Base-by-base conservation (phyloP, 1,140 invertebrate species). In the Chionoecetes opilio region DNA sequence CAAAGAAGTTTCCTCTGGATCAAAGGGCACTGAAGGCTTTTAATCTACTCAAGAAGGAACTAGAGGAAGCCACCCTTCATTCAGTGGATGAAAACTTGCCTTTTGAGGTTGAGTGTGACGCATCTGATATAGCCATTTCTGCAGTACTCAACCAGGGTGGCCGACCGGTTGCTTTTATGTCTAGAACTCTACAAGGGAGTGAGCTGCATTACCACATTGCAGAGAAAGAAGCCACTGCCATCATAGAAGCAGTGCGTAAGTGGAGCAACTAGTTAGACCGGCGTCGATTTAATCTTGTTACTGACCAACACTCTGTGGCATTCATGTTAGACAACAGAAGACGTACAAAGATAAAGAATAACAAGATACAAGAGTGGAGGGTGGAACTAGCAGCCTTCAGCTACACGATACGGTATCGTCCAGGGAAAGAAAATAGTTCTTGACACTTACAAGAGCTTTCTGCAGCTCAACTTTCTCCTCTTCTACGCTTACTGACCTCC, bases 141-240 rank as follows among this genome's bases (percentile, higher is more conserved):
- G 95, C 93, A 85, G 96, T 87, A 5, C 38, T 96, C 3, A 96
- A 90, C 85, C 94, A 96, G 91, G 92, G 84, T 93, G 86, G 90
- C 9, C 82, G 82, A 26, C 94, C 95, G 29, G 87, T 96, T 37
- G 95, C 95, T 8, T 95, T 96, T 29, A 92, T 95, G 53, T 95
- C 92, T 3, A 84, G 89, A 91, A 93, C 95, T 5, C 41, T 96
- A 34, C 95, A 93, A 9, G 75, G 17, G 26, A 85, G 82, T 88
- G 95, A 96, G 46, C 31, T 91, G 8, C 89, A 84, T 63, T 91
- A 84, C 32, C 82, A 0, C 5, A 26, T 32, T 1, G 37, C 88
- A 17, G 85, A 94, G 46, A 91, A 95, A n/a, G 94, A 87, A 46
- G 53, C 91, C 38, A 95, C 85, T 32, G 94, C 88, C 82, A 84